Conservation (phyloP, 2,113 vertebrate genomes). For the Atrichornis clamosus region DNA sequence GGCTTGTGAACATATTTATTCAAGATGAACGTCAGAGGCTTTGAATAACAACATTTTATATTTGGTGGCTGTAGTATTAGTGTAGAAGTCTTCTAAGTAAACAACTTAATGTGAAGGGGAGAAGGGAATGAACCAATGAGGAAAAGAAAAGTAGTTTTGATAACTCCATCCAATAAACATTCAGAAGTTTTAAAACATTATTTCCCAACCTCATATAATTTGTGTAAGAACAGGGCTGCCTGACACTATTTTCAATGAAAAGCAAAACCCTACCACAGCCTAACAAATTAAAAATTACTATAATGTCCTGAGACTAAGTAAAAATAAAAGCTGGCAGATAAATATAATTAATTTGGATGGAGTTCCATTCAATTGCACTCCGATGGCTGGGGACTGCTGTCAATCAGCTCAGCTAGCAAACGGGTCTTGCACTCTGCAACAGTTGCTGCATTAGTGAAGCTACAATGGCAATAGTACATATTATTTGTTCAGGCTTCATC, state of each 20-base stretch:
- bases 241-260: not conserved
- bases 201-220: not conserved
- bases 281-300: not conserved
- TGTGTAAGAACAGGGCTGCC: not conserved
- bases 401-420: slow-evolving; percentile 34
- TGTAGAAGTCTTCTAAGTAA: not conserved
- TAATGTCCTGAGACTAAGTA: not conserved
- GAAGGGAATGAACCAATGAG: not conserved
- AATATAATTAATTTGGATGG: not conserved
- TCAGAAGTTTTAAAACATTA: not conserved
- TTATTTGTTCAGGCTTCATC: not conserved
- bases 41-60: not conserved
- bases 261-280: not conserved
- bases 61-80: not conserved
- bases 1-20: not conserved
- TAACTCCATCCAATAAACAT: not conserved
- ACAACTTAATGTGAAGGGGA: not conserved
- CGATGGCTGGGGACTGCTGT: not conserved
- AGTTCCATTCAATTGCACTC: slow-evolving; percentile 15
- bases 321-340: slow-evolving; percentile 6
- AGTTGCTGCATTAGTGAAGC: not conserved
- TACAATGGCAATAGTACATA: not conserved
- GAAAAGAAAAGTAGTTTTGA: not conserved
- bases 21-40: not conserved
- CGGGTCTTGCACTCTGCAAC: not conserved